Conservation (phyloP, 2,797 vertebrate genomes). For the Halcyon chelicuti region DNA sequence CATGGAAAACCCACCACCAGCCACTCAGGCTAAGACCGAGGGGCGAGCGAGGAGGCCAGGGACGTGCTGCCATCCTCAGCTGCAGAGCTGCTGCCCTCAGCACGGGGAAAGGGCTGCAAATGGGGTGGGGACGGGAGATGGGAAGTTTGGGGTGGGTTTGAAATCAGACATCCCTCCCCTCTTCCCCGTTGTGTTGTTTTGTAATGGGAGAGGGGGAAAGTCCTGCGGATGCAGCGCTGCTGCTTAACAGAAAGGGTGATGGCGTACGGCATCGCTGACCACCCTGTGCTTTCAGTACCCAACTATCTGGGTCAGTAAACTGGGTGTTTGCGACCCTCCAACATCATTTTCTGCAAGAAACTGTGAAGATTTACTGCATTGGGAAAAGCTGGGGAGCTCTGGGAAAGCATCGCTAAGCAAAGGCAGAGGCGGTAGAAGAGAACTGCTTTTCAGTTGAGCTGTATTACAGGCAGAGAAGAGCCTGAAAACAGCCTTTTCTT, state of each 20-base stretch:
- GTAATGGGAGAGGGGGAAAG: not conserved
- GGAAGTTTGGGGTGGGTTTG: not conserved
- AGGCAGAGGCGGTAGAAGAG: not conserved
- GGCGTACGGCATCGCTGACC: not conserved
- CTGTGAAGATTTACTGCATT: accelerated
- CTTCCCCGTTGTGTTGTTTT: accelerated
- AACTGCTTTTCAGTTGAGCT: not conserved
- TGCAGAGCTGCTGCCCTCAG: not conserved
- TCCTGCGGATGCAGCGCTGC: not conserved
- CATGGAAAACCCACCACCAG: accelerated
- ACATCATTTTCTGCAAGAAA: not conserved
- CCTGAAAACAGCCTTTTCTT: not conserved
- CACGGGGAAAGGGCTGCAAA: not conserved
- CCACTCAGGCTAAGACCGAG: not conserved
- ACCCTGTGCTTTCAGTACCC: not conserved
- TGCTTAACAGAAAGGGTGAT: accelerated
- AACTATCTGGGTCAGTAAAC: accelerated
- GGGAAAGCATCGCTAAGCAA: not conserved
- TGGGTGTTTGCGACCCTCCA: not conserved
- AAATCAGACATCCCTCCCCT: not conserved
- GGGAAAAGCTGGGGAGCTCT: not conserved
- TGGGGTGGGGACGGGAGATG: not conserved
- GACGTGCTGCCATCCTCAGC: accelerated
- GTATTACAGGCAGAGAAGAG: not conserved
- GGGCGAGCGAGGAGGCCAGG: not conserved